These are phyloP conservation scores for Tetrapedia diversipes DNA, from an alignment of 2,888 invertebrate species.

Conservation along the genomic window DNA sequence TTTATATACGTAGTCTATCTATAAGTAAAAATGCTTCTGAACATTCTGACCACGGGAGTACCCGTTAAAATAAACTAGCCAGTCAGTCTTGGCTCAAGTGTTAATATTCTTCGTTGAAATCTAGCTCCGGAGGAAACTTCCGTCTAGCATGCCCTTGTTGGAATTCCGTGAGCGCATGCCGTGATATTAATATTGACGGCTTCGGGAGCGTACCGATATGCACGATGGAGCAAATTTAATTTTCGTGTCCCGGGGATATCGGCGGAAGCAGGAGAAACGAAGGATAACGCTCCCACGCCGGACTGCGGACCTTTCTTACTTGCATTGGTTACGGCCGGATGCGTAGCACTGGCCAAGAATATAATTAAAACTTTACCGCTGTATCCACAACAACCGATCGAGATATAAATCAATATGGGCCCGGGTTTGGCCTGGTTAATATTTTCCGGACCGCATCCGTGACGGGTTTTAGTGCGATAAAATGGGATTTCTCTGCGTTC, in stretches of 20 bases:
- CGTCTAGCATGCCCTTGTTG: conserved; percentile 49
- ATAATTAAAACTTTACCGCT: conserved; percentile 72
- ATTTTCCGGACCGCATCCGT: background rate
- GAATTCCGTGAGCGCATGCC: conserved; percentile 66
- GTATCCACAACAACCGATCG: conserved; percentile 53
- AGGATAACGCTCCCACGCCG: conserved; percentile 26
- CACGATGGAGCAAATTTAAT: conserved; percentile 69
- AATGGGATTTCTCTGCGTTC: background rate
- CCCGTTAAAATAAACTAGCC: conserved; percentile 17
- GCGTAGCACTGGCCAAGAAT: conserved; percentile 61
- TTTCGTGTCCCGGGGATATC: conserved; percentile 63
- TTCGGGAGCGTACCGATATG: conserved; percentile 64
- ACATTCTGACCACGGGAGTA: background rate
- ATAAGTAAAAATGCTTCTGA: background rate
- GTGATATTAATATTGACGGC: conserved; percentile 73
- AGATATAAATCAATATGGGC: conserved; percentile 60
- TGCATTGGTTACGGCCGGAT: conserved; percentile 63
- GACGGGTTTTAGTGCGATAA: background rate
- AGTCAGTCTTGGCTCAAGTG: conserved; percentile 3
- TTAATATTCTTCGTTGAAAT: conserved; percentile 64
- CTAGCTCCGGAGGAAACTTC: conserved; percentile 41
- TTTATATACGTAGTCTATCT: no score
- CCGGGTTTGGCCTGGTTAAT: conserved; percentile 42
- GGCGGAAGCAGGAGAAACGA: conserved; percentile 29
- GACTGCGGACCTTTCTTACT: conserved; percentile 61